phyloP scores from a whole-genome alignment of 2,797 vertebrate genomes.

The Mallotus villosus region DNA sequence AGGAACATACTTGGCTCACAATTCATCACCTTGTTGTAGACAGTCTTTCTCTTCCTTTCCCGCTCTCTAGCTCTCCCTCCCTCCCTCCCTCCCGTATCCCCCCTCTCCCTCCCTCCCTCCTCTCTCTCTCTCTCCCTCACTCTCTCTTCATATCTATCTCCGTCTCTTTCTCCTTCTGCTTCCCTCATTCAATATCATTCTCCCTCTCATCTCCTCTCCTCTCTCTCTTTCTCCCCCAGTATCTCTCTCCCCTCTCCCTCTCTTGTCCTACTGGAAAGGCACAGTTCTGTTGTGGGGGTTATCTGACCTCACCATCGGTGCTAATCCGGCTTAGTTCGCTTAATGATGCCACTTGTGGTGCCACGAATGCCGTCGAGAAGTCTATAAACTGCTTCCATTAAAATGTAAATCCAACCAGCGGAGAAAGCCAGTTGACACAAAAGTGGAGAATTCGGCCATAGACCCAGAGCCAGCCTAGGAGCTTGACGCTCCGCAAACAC shows the following conservation, averaged over 20 bases:
- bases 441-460: constrained; percentile 87
- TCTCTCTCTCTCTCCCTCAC: constrained; percentile 13
- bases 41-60: constrained; percentile 48
- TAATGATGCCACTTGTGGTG: constrained; percentile 99
- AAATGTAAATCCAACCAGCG: constrained; percentile 98
- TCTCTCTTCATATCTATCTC: constrained; percentile 61
- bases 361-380: constrained; percentile 89
- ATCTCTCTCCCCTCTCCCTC: constrained; percentile 75
- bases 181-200: constrained; percentile 76
- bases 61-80: constrained; percentile 2
- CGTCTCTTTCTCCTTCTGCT: constrained; percentile 73
- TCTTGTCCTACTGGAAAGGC: constrained; percentile 90
- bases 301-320: constrained; percentile 96
- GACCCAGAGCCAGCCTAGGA: constrained; percentile 58
- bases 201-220: background rate
- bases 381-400: constrained; percentile 99
- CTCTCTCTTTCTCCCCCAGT: constrained; percentile 46
- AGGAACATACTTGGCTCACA: constrained; percentile 64
- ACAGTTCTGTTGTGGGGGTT: constrained; percentile 85
- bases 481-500: constrained; percentile 75
- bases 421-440: constrained; percentile 89
- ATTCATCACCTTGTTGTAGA: constrained; percentile 65
- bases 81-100: constrained; percentile 36
- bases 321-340: constrained; percentile 99
- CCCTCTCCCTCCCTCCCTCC: constrained; percentile 16